phyloP scores from a whole-genome alignment of 2,797 vertebrate species.

The Rhadinocentrus ornatus region DNA sequence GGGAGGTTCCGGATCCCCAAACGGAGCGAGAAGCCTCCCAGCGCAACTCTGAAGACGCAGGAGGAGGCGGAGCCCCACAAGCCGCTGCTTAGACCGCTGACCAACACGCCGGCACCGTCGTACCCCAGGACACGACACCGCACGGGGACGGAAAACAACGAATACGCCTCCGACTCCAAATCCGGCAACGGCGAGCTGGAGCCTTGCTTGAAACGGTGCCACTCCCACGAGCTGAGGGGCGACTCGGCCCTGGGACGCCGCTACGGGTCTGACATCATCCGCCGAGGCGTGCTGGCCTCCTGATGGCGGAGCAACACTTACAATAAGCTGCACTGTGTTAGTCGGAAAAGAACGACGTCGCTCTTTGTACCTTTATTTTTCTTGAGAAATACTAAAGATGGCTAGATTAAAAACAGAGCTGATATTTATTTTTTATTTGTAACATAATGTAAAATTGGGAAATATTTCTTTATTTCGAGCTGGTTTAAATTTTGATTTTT shows the following conservation, averaged over 20 bases:
- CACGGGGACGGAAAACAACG: constrained; percentile 83
- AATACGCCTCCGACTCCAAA: constrained; percentile 82
- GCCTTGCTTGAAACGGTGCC: constrained; percentile 84
- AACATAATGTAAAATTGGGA: constrained; percentile 77
- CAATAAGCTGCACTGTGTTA: constrained; percentile 52
- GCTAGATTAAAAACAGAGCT: constrained; percentile 66
- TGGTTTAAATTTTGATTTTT: constrained; percentile 46
- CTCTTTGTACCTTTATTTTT: constrained; percentile 71
- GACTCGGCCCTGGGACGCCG: constrained; percentile 84
- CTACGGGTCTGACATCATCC: constrained; percentile 90
- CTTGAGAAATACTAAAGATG: constrained; percentile 56
- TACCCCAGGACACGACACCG: constrained; percentile 83
- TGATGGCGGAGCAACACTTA: constrained; percentile 73
- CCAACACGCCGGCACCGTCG: constrained; percentile 68
- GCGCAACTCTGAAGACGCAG: constrained; percentile 19
- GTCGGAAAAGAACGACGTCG: constrained; percentile 18
- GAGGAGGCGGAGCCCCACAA: constrained; percentile 54
- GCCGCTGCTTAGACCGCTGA: constrained; percentile 54
- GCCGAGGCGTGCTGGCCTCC: constrained; percentile 92
- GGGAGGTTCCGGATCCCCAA: constrained; percentile 97
- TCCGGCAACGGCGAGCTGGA: constrained; percentile 85
- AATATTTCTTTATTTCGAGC: constrained; percentile 73
- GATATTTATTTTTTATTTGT: constrained; percentile 83
- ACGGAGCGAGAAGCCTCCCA: constrained; percentile 85
- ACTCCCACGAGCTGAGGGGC: constrained; percentile 85